Conservation (phyloP, 2,888 invertebrate genomes). For the Crossocerus cetratus region DNA sequence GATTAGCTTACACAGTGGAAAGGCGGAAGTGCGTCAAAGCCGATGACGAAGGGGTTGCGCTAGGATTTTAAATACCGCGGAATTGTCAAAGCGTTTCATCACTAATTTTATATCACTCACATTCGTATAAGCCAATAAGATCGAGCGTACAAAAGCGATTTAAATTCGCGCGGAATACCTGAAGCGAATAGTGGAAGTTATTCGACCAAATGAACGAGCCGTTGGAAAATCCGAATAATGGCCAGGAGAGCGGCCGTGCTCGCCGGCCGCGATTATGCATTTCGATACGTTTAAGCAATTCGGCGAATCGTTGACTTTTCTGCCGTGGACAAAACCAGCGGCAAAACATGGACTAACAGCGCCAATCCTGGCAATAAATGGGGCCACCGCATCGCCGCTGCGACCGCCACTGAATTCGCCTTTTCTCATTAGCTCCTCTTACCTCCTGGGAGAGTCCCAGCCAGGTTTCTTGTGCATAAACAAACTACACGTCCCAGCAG, state of each 20-base stretch:
- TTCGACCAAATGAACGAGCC: conserved; percentile 57
- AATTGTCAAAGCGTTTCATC: conserved; percentile 57
- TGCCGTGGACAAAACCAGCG: conserved; percentile 24
- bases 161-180: conserved; percentile 55
- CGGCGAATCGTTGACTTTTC: conserved; percentile 43
- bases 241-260: conserved; percentile 18
- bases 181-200: conserved; percentile 61
- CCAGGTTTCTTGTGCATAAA: too few relatives aligned
- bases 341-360: conserved; percentile 10
- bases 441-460: not conserved
- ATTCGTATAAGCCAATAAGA: conserved; percentile 48
- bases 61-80: conserved; percentile 45
- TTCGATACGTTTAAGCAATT: conserved; percentile 41
- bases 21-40: too few relatives aligned
- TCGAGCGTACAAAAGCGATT: conserved; percentile 49
- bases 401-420: not conserved
- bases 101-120: conserved; percentile 50
- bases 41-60: conserved; percentile 31
- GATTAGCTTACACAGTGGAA: too few relatives aligned
- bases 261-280: conserved; percentile 40
- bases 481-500: too few relatives aligned
- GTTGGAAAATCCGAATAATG: conserved; percentile 56
- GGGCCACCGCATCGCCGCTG: not conserved
- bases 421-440: not conserved
- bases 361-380: conserved; percentile 31